A percentile compares a stretch with the other conserved stretches of the same genome.
phyloP scores from a whole-genome alignment of 1,140 invertebrate genomes.

The Ceratoteleas bidentatus region DNA sequence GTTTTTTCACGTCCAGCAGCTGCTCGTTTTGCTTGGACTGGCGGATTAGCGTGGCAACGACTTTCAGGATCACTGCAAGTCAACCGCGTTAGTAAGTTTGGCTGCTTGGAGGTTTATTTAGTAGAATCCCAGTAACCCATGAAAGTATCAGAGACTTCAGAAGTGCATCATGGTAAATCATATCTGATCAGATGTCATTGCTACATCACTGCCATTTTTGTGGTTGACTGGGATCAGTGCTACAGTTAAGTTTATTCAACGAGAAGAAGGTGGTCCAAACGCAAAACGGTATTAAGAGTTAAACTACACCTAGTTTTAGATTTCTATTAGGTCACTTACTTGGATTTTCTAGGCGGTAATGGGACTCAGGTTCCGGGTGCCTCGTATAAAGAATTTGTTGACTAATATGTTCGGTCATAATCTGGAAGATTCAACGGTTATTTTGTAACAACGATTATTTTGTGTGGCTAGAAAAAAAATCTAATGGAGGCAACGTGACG shows the following conservation, averaged over 20 bases:
- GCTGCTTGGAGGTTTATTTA: too few relatives aligned
- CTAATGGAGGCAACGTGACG: conserved; percentile 6
- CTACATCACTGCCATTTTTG: too few relatives aligned
- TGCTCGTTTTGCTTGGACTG: conserved; percentile 97
- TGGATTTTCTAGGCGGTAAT: conserved; percentile 97
- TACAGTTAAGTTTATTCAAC: too few relatives aligned
- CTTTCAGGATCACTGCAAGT: conserved; percentile 96
- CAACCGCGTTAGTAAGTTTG: too few relatives aligned
- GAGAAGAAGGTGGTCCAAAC: too few relatives aligned
- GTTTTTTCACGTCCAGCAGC: conserved; percentile 95
- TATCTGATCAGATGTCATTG: too few relatives aligned
- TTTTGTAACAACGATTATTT: background rate
- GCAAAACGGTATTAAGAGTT: too few relatives aligned
- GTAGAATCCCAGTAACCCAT: too few relatives aligned
- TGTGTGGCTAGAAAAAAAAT: background rate
- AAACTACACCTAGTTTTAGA: too few relatives aligned
- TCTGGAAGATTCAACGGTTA: conserved; percentile 80
- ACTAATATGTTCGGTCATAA: conserved; percentile 97
- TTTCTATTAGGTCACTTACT: conserved; percentile 84
- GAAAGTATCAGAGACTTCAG: too few relatives aligned
- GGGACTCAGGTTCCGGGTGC: conserved; percentile 96
- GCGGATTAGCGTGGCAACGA: conserved; percentile 97
- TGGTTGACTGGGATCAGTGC: too few relatives aligned
- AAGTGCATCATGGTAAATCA: too few relatives aligned
- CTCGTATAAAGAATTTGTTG: conserved; percentile 95